phyloP scores from a whole-genome alignment of 2,113 vertebrate genomes.

The Poeciliopsis retropinna region DNA sequence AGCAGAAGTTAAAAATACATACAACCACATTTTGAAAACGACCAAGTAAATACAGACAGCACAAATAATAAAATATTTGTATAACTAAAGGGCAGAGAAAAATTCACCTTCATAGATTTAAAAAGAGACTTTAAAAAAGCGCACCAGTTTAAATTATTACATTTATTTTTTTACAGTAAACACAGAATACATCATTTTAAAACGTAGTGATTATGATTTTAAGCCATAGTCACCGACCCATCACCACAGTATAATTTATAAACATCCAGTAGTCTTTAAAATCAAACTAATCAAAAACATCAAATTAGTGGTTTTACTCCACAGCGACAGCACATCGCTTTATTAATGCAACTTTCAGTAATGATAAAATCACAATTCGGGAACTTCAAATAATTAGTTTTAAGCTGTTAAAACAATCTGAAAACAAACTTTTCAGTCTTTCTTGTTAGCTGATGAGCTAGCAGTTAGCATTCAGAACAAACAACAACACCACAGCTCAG shows the following conservation, averaged over 20 bases:
- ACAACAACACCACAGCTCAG: slow-evolving; percentile 33
- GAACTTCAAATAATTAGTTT: neutral
- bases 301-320: neutral
- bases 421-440: slow-evolving; percentile 55
- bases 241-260: neutral
- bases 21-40: no score
- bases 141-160: no score
- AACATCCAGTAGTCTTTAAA: slow-evolving; percentile 15
- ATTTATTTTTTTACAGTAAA: neutral
- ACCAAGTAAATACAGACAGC: no score
- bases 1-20: no score
- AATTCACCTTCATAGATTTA: no score
- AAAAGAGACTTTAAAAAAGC: no score
- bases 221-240: neutral
- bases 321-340: neutral
- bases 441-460: slow-evolving; percentile 56
- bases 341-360: neutral
- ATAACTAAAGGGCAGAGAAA: no score
- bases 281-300: neutral
- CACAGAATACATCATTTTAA: neutral
- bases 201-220: neutral
- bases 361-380: neutral
- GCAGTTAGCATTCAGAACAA: slow-evolving; percentile 62
- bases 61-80: no score
- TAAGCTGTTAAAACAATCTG: fast-evolving